Percentiles rank a stretch among this genome's conserved stretches.
Conservation (phyloP, 2,888 invertebrate genomes). For the Aproaerema taeniolella region DNA sequence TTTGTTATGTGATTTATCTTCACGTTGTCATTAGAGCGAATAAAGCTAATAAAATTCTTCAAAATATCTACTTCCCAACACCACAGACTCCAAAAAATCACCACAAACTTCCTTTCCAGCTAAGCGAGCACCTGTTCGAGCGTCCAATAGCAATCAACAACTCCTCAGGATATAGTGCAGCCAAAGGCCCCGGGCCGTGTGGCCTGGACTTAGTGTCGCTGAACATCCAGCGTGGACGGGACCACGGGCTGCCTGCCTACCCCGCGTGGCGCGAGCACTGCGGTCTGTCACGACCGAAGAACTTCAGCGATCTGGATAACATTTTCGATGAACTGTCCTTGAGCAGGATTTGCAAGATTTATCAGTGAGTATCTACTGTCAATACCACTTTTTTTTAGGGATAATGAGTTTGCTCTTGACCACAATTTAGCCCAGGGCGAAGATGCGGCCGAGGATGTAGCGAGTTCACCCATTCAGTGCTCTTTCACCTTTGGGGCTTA, state of each 20-base stretch:
- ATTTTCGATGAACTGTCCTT: constrained; percentile 82
- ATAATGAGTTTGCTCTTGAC: too few relatives aligned
- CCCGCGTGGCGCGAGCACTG: constrained; percentile 87
- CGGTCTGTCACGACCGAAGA: constrained; percentile 77
- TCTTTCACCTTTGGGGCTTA: too few relatives aligned
- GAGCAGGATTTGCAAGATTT: constrained; percentile 79
- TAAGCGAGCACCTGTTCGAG: constrained; percentile 84
- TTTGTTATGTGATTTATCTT: too few relatives aligned
- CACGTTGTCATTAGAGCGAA: too few relatives aligned
- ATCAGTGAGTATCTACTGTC: constrained; percentile 75
- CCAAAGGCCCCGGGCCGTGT: constrained; percentile 56
- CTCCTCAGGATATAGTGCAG: neutral
- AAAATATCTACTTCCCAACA: too few relatives aligned
- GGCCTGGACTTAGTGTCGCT: constrained; percentile 91
- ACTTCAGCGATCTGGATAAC: constrained; percentile 80
- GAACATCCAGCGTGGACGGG: constrained; percentile 92
- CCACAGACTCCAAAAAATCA: too few relatives aligned
- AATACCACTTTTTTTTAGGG: too few relatives aligned
- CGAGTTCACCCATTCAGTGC: too few relatives aligned
- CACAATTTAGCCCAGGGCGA: too few relatives aligned
- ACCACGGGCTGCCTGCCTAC: constrained; percentile 91
- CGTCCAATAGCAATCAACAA: constrained; percentile 44
- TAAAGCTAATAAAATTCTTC: too few relatives aligned
- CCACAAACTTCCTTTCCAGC: too few relatives aligned
- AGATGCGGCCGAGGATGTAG: too few relatives aligned